Evolutionary conservation across 2,113 vertebrate species (phyloP), one percentile per base, ranked within the genome.

Genomic region (Mobula hypostoma): DNA sequence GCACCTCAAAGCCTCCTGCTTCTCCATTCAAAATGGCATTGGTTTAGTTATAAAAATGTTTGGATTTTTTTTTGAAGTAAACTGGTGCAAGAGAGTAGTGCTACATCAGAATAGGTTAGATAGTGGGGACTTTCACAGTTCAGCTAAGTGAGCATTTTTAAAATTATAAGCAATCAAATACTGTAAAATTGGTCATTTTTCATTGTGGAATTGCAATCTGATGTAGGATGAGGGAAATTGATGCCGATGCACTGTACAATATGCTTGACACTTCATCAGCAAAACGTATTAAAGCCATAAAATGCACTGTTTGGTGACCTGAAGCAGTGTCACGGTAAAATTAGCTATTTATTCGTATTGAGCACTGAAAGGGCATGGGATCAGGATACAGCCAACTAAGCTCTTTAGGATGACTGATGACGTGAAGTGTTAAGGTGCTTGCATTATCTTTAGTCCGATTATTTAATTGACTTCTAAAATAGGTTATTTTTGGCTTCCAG

Each of bases 391-490:
- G n/a, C 0, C 70, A 92, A 40, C 6, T 92, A 72, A 72, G 66
- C 32, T 36, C 17, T 92, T 92, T 72, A 92, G 66, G 66, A 72
- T 24, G 19, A 17, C 32, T 92, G 32, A 92, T 72, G 66, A 72
- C 66, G 17, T 72, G 9, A 92, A 40, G 70, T 36, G 9, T 72
- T 72, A 72, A 72, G 66, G 63, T 66, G 36, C 68, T 32, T 92
- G 87, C 87, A 90, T 61, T 68, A 68, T 32, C 7, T 19, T 90
- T 92, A 92, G 32, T 92, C 66, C 8, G 19, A 68, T 92, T 92
- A 92, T 21, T 72, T 40, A 48, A 40, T 92, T 72, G 32, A 72
- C 32, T 92, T 92, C 32, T 9, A 85, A 92, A 92, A 36, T 92
- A 92, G 66, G 88, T 92, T 70, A 92, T 24, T 92, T n/a, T 40